These are phyloP conservation scores for Holcopasites calliopsidis DNA, from an alignment of 1,140 invertebrate species.

Conservation along the genomic window DNA sequence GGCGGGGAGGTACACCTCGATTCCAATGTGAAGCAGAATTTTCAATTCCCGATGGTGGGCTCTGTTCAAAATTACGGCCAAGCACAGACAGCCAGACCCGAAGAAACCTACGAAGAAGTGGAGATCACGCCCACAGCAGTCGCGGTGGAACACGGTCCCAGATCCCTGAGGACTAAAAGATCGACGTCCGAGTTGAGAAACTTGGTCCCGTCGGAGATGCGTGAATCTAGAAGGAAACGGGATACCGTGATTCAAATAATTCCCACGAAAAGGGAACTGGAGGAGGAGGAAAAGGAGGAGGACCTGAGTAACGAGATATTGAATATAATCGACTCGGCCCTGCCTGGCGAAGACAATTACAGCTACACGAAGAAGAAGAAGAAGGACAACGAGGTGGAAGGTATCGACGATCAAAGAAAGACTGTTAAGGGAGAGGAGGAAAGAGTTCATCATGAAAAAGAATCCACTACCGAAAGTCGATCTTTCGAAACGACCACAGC, in stretches of 20 bases:
- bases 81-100: constrained; percentile 34
- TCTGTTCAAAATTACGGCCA: constrained; percentile 41
- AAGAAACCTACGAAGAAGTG: constrained; percentile 69
- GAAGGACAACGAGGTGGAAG: constrained; percentile 44
- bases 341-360: constrained; percentile 54
- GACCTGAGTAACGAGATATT: constrained; percentile 76
- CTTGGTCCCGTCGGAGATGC: background rate
- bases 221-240: constrained; percentile 43
- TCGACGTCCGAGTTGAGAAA: background rate
- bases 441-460: constrained; percentile 24
- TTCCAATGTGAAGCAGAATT: constrained; percentile 55
- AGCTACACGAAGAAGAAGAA: constrained; percentile 30
- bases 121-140: constrained; percentile 72
- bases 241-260: constrained; percentile 73
- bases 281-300: constrained; percentile 66
- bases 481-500: background rate
- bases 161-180: constrained; percentile 69
- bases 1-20: constrained; percentile 50
- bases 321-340: constrained; percentile 74
- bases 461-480: background rate
- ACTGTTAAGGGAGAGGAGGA: constrained; percentile 59
- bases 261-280: constrained; percentile 67
- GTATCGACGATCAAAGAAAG: constrained; percentile 49
- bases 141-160: constrained; percentile 79
- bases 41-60: constrained; percentile 55